A percentile compares a stretch with the other conserved stretches of the same genome.
Evolutionary conservation across 2,797 vertebrate genomes (phyloP).

Genomic region (Mastacembelus armatus): DNA sequence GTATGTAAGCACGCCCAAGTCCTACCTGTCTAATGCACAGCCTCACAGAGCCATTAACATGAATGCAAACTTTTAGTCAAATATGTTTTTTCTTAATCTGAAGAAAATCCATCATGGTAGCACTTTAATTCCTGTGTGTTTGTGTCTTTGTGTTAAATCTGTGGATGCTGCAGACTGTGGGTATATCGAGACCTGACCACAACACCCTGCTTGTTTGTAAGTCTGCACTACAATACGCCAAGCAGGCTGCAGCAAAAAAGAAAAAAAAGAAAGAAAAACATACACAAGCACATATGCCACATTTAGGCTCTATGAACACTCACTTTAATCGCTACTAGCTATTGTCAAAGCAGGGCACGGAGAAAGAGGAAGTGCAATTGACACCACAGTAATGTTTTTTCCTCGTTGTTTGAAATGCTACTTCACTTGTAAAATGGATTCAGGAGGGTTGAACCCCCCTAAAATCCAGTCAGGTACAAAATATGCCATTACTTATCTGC

Average conservation of each 20-base stretch:
- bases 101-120: background rate
- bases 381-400: conserved; percentile 30
- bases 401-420: conserved; percentile 11
- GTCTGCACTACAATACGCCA: conserved; percentile 19
- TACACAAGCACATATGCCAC: background rate
- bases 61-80: background rate
- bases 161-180: conserved; percentile 13
- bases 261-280: background rate
- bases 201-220: conserved; percentile 30
- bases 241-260: conserved; percentile 19
- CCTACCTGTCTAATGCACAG: no score
- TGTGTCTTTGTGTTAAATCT: conserved; percentile 17
- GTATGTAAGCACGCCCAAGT: background rate
- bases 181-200: conserved; percentile 36
- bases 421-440: background rate
- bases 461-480: background rate
- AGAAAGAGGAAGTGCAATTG: conserved; percentile 64
- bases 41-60: background rate
- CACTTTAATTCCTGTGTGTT: background rate
- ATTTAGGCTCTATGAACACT: conserved; percentile 25
- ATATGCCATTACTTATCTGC: conserved; percentile 3
- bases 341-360: conserved; percentile 31
- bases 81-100: background rate
- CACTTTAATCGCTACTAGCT: conserved; percentile 15
- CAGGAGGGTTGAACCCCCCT: background rate